phyloP scores from a whole-genome alignment of 2,797 vertebrate species.

The Euphonia xanthogaster region DNA sequence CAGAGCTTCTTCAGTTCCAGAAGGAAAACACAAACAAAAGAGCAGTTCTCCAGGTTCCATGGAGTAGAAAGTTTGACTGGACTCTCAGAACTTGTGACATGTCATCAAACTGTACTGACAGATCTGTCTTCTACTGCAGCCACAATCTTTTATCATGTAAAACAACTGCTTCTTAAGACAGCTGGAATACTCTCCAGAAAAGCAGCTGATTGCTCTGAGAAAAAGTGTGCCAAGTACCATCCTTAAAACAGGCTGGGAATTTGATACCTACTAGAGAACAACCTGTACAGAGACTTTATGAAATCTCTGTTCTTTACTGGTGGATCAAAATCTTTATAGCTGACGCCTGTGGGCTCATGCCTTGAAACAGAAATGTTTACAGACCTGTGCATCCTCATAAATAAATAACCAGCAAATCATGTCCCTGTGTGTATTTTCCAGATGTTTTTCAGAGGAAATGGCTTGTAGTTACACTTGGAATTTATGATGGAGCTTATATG shows the following conservation, averaged over 20 bases:
- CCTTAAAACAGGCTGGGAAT: neutral
- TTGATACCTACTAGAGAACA: neutral
- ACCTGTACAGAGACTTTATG: neutral
- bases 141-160: neutral
- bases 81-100: fast-evolving
- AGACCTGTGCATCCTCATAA: neutral
- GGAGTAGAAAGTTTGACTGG: neutral
- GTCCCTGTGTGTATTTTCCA: neutral
- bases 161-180: neutral
- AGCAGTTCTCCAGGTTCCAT: neutral
- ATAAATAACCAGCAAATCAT: neutral
- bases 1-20: neutral
- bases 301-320: neutral
- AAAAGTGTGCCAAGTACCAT: neutral
- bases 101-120: neutral
- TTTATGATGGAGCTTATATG: neutral
- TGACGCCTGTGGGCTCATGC: neutral
- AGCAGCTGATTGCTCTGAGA: neutral
- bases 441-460: neutral
- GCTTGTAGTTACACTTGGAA: neutral
- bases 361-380: neutral
- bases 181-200: neutral
- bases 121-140: neutral
- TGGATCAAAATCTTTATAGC: neutral
- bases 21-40: neutral